Base-by-base conservation (phyloP, 1,140 invertebrate genomes). In the Metopolophium dirhodum region DNA sequence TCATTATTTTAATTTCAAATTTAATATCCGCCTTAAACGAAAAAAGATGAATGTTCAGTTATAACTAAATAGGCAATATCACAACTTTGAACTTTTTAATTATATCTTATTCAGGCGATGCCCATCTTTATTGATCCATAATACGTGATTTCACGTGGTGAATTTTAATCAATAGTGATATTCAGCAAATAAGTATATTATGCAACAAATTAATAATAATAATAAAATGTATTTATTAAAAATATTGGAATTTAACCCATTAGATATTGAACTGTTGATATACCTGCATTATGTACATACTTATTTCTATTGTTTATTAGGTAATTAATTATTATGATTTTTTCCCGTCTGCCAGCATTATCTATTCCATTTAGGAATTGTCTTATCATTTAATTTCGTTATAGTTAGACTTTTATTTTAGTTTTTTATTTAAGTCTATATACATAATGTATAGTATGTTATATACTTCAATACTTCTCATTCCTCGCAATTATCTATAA, bases 171-270 rank as follows among this genome's bases (percentile, higher is more conserved):
- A n/a, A 77, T 77, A 35, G 18, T n/a, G n/a, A 77, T 77, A 77
- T n/a, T 77, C 61, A 77, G n/a, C n/a, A 18, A 68, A 77, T 77
- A 77, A 18, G n/a, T 14, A 35, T 77, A 35, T 77, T 77, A 77
- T 77, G 61, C 14, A 77, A 77, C 61, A 18, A n/a, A n/a, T 77
- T 77, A 77, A 77, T 77, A 18, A 77, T 68, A 68, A 14, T 77
- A 35, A 77, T 77, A 35, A n/a, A 77, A 77, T 77, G 14, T 26
- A n/a, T 77, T 77, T 77, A 77, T 14, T 9, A 77, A 77, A n/a
- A 77, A 14, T n/a, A 77, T n/a, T 77, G 61, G 61, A 77, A 77
- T 77, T 77, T 77, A 77, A 77, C 61, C 61, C 61, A 77, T 77
- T 77, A 77, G 6, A 77, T n/a, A 77, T 77, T 77, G 61, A 35